phyloP scores from a whole-genome alignment of 2,797 vertebrate species.

The Rhinoraja longicauda region DNA sequence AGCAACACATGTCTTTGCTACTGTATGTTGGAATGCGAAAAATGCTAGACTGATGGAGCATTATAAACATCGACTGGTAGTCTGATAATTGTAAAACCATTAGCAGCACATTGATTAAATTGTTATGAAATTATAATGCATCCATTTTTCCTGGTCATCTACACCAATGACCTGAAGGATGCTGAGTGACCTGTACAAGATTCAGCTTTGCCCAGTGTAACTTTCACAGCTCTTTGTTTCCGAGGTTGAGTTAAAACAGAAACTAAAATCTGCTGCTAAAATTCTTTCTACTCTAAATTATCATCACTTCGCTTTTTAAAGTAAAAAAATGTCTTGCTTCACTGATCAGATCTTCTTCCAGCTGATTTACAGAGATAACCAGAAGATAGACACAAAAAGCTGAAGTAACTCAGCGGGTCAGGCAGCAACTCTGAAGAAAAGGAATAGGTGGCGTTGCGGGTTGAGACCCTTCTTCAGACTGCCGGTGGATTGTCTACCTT shows the following conservation, averaged over 20 bases:
- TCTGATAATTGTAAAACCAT: not conserved
- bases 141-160: not conserved
- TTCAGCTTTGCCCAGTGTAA: not conserved
- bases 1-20: not conserved
- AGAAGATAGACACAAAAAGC: too few relatives aligned
- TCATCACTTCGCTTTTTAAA: not conserved
- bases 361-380: not conserved
- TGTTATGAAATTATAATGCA: not conserved
- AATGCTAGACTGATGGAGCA: not conserved
- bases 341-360: not conserved
- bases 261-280: not conserved
- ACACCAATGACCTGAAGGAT: not conserved
- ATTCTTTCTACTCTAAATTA: not conserved
- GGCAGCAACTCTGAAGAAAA: too few relatives aligned
- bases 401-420: too few relatives aligned
- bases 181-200: not conserved
- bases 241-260: not conserved
- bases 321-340: not conserved
- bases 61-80: not conserved
- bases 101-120: not conserved
- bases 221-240: not conserved
- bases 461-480: too few relatives aligned
- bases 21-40: not conserved
- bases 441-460: too few relatives aligned
- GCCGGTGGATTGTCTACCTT: too few relatives aligned